phyloP scores from a whole-genome alignment of 2,113 vertebrate genomes.

The Corynorhinus townsendii region DNA sequence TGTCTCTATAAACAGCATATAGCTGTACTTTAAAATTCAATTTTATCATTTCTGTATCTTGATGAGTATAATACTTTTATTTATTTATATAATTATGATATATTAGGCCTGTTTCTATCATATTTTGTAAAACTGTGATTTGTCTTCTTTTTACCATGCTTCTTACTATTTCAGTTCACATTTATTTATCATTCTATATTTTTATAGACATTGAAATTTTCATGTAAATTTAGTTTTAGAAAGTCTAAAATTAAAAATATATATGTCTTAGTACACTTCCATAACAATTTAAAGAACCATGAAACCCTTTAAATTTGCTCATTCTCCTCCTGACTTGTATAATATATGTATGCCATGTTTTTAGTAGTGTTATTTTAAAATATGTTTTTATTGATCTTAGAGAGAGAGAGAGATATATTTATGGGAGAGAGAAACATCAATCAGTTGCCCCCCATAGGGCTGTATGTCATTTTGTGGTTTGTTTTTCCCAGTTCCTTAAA shows the following conservation, averaged over 20 bases:
- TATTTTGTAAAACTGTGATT: neutral
- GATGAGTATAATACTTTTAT: neutral
- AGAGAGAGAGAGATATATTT: neutral
- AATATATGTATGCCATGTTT: neutral
- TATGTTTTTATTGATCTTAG: neutral
- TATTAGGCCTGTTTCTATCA: neutral
- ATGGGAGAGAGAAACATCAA: neutral
- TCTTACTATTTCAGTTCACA: neutral
- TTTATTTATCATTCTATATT: neutral
- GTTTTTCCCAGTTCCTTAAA: neutral
- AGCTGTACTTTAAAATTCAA: neutral
- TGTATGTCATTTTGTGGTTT: neutral
- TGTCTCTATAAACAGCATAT: neutral
- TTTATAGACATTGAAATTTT: neutral
- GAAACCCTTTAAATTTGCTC: neutral
- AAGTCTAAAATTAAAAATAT: neutral
- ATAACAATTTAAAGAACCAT: neutral
- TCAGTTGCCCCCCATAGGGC: neutral
- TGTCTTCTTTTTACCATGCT: neutral
- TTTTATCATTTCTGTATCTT: neutral
- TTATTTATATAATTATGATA: neutral
- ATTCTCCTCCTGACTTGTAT: neutral
- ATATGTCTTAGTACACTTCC: neutral
- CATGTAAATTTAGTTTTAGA: neutral
- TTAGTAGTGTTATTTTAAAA: neutral